These are phyloP conservation scores for Gryllus bimaculatus DNA, from an alignment of 1,140 invertebrate genomes.

Conservation along the genomic window DNA sequence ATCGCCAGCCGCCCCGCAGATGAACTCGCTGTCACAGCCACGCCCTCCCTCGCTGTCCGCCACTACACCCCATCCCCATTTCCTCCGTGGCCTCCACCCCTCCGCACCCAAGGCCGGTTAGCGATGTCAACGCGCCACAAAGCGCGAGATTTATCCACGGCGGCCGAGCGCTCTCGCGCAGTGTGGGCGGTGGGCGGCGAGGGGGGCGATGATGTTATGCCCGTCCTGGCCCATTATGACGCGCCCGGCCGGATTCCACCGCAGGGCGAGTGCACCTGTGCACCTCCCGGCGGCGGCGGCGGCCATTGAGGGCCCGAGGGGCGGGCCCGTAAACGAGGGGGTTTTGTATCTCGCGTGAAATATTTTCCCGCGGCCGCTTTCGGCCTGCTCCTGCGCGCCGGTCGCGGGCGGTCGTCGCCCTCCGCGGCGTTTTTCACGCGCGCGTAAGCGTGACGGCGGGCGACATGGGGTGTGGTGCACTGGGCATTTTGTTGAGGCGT, in stretches of 20 bases:
- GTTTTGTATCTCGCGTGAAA: not conserved
- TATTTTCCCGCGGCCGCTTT: not conserved
- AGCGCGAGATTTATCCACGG: not conserved
- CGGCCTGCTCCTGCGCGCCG: not conserved
- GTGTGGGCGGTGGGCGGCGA: no score
- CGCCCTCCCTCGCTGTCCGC: no score
- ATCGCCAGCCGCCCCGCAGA: no score
- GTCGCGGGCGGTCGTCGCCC: not conserved
- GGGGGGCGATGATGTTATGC: not conserved
- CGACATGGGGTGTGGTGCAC: not conserved
- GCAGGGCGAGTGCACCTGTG: not conserved
- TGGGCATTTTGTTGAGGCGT: not conserved
- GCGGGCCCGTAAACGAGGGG: not conserved
- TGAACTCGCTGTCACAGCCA: no score
- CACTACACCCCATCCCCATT: not conserved
- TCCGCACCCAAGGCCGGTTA: not conserved
- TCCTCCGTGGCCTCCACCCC: not conserved
- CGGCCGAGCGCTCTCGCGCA: no score
- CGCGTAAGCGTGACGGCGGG: not conserved
- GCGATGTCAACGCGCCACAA: constrained; percentile 2
- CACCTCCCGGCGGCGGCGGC: no score
- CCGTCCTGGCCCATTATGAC: not conserved
- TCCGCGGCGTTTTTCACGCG: not conserved
- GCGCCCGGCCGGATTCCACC: not conserved
- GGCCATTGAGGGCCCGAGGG: not conserved